Evolutionary conservation across 2,888 invertebrate species (phyloP).

Genomic region (Netelia fuscicornis): DNA sequence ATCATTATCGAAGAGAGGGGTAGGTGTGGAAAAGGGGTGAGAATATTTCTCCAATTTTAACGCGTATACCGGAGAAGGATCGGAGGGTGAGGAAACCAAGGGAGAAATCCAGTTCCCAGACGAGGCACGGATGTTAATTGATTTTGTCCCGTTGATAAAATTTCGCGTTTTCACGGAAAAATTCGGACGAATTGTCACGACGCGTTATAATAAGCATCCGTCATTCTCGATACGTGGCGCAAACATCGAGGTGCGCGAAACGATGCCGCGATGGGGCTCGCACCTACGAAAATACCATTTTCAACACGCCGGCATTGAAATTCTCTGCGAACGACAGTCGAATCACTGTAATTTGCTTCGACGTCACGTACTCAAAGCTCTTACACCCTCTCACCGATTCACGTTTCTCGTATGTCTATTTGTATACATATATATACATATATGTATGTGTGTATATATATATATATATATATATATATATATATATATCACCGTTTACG

Average conservation of each 20-base stretch:
- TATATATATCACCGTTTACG: slow-evolving; percentile 10
- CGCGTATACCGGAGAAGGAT: too few species aligned
- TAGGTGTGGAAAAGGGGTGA: too few species aligned
- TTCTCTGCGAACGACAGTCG: slow-evolving; percentile 59
- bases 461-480: background rate
- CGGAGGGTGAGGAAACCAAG: too few species aligned
- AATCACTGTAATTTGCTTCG: slow-evolving; percentile 67
- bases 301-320: slow-evolving; percentile 52
- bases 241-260: slow-evolving; percentile 55
- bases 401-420: slow-evolving; percentile 8
- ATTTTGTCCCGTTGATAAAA: slow-evolving; percentile 2
- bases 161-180: slow-evolving; percentile 17
- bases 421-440: slow-evolving; percentile 17
- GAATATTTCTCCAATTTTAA: too few species aligned
- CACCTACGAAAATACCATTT: slow-evolving; percentile 50
- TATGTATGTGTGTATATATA: background rate
- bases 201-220: slow-evolving; percentile 14
- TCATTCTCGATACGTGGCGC: slow-evolving; percentile 44
- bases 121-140: background rate
- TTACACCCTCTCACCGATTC: slow-evolving; percentile 30
- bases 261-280: background rate
- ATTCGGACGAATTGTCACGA: slow-evolving; percentile 41
- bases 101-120: too few species aligned
- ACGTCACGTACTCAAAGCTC: slow-evolving; percentile 63
- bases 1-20: too few species aligned